phyloP scores from a whole-genome alignment of 2,113 vertebrate genomes.

The Pogonocichla stellata region DNA sequence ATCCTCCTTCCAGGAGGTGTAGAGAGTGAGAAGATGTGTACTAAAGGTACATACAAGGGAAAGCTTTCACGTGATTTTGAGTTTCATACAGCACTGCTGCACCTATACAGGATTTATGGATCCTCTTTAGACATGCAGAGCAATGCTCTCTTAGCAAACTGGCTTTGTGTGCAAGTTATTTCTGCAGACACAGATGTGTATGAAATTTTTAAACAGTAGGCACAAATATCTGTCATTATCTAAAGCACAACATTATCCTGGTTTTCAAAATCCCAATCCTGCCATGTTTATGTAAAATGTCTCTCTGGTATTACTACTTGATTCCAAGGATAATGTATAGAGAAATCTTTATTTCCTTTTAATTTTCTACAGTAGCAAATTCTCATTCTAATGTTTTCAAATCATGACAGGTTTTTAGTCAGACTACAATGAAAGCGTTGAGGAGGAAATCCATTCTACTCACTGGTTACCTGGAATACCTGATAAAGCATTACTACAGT shows the following conservation, averaged over 20 bases:
- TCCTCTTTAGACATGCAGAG: neutral
- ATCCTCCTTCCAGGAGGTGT: neutral
- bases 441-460: slow-evolving; percentile 90
- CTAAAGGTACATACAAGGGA: neutral
- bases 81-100: neutral
- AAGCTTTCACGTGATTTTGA: neutral
- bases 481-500: slow-evolving; percentile 78
- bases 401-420: slow-evolving; percentile 81
- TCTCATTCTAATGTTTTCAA: neutral
- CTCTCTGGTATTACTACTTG: neutral
- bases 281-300: neutral
- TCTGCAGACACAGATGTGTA: neutral
- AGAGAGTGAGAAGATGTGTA: neutral
- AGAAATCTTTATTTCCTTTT: neutral
- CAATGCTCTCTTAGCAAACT: neutral
- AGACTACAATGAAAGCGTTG: slow-evolving; percentile 83
- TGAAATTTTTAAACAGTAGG: neutral
- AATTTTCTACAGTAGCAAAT: neutral
- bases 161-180: neutral
- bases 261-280: neutral
- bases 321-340: neutral
- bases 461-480: slow-evolving; percentile 91
- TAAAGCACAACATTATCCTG: neutral
- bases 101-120: neutral
- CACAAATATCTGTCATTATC: neutral